Base-by-base conservation (phyloP, 1,140 invertebrate genomes). In the Drosophila mojavensis region DNA sequence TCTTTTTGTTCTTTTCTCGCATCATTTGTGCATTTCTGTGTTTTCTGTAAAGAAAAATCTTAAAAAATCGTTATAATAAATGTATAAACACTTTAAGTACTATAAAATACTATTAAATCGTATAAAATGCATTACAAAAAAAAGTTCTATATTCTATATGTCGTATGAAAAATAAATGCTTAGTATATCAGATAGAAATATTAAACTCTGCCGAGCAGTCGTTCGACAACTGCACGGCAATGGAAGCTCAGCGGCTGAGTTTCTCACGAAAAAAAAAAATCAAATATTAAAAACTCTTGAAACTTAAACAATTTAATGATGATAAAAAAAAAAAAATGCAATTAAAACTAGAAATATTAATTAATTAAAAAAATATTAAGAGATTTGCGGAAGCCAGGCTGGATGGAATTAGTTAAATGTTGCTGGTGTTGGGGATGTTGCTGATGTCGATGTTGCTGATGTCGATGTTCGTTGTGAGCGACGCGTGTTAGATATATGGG, bases 161-260 rank as follows among this genome's bases (percentile, higher is more conserved):
- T 51, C 4, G 41, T 5, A 33, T 50, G 17, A 61, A 81, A 62
- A 79, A 65, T 75, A 63, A 72, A 66, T 67, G 66, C 66, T 67
- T 71, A 43, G 11, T 59, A 48, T 63, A 76, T 76, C n/a, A 71
- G 65, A 74, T 66, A 68, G 67, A 68, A 72, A 36, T 39, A 39
- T 39, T 11, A 9, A 39, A 41, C 45, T 43, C 61, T 56, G 70
- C 51, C 82, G 56, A 11, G 64, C 67, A 54, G 83, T 86, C 82
- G 82, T 86, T 86, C 79, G 68, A 86, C 82, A 86, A 86, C 82
- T 69, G 26, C 70, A 51, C 47, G 71, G 58, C 66, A 48, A 55
- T 59, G 82, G 82, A 85, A 85, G 82, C 82, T 85, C 82, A 79
- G 61, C 67, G 82, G 59, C 78, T 81, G 82, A 85, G 82, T 73